Conservation (phyloP, 37 sponge, comb jelly and placozoan genomes). For the Ephydatia muelleri region DNA sequence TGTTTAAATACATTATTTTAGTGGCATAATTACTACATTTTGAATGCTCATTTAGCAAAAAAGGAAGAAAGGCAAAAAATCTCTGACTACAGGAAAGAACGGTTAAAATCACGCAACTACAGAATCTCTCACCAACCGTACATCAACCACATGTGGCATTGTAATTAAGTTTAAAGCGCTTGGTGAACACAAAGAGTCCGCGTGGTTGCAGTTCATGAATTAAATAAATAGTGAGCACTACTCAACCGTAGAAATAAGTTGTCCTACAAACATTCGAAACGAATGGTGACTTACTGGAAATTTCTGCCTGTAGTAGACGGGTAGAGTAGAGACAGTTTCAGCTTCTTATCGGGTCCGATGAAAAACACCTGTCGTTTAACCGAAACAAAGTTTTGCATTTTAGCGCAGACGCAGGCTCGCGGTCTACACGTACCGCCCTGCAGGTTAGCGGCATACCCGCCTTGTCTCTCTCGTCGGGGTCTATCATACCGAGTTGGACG, state of each 20-base stretch:
- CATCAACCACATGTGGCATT: no score
- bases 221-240: no score
- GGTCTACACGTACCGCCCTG: conserved; percentile 75
- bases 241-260: no score
- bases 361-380: conserved; percentile 75
- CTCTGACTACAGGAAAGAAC: background rate
- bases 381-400: background rate
- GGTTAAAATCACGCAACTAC: background rate
- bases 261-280: no score
- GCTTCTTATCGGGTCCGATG: conserved; percentile 93
- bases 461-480: conserved; percentile 96
- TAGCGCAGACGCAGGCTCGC: no score
- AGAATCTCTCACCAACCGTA: no score
- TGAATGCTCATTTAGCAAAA: background rate
- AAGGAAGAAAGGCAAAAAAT: background rate
- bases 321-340: conserved; percentile 95
- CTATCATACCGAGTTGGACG: conserved; percentile 92
- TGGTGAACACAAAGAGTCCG: no score
- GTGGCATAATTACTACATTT: background rate
- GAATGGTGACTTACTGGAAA: conserved; percentile 69
- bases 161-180: no score
- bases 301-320: conserved; percentile 98
- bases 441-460: conserved; percentile 94
- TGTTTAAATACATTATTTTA: background rate
- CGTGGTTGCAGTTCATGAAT: no score